Evolutionary conservation across 30 jellyfish, hydroid and myxozoan species (phyloP).

Genomic region (Aurelia sp.): DNA sequence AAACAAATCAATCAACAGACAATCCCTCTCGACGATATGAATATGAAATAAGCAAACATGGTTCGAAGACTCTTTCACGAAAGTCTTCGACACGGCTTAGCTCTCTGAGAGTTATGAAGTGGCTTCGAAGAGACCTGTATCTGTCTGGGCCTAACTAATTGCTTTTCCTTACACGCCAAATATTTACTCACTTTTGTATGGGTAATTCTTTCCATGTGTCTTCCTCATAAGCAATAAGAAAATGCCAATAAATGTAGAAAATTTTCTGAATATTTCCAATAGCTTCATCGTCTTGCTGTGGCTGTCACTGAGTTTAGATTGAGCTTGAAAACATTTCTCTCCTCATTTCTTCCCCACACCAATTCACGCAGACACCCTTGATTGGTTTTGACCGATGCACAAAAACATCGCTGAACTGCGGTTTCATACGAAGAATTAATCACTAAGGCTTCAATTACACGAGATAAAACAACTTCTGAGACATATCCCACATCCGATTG

Average conservation of each 20-base stretch:
- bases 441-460: slow-evolving; percentile 51
- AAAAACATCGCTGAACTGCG: slow-evolving; percentile 49
- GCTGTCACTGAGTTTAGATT: neutral
- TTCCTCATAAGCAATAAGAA: neutral
- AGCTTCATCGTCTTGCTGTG: slow-evolving; percentile 23
- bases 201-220: slow-evolving; percentile 7
- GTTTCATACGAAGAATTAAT: slow-evolving; percentile 44
- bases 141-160: slow-evolving; percentile 27
- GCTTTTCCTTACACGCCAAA: neutral
- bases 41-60: too few relatives aligned
- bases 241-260: neutral
- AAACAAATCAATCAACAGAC: too few relatives aligned
- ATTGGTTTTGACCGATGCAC: slow-evolving; percentile 21
- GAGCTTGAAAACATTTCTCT: neutral
- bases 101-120: neutral
- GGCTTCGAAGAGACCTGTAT: too few relatives aligned
- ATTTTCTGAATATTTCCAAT: neutral
- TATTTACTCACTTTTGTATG: slow-evolving; percentile 46
- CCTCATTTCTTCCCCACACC: neutral
- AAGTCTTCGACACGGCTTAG: too few relatives aligned
- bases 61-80: too few relatives aligned
- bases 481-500: slow-evolving; percentile 39
- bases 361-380: slow-evolving; percentile 45
- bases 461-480: slow-evolving; percentile 14
- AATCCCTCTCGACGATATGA: too few relatives aligned